These are phyloP conservation scores for Heliconius charithonia DNA, from an alignment of 2,888 invertebrate genomes.

Conservation along the genomic window DNA sequence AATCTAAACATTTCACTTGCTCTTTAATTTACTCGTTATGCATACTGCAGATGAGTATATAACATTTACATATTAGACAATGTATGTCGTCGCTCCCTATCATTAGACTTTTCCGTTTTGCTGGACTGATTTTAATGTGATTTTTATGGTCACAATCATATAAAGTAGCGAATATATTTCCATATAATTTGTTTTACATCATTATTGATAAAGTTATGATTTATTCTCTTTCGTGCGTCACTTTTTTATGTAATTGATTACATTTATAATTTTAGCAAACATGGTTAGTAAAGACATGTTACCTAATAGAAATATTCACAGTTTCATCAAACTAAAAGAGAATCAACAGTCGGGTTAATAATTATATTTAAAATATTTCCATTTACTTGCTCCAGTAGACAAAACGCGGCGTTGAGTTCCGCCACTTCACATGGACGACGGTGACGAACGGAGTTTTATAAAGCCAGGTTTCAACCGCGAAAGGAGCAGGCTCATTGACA, in stretches of 20 bases:
- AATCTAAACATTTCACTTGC: background rate
- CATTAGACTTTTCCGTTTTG: slow-evolving; percentile 6
- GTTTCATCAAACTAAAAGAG: background rate
- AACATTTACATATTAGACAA: slow-evolving; percentile 12
- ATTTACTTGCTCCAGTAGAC: background rate
- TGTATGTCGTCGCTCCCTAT: background rate
- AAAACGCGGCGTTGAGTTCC: background rate
- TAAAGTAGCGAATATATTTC: background rate
- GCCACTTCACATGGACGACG: no score
- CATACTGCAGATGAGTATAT: background rate
- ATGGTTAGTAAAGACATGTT: no score
- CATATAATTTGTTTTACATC: background rate
- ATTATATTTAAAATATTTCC: background rate
- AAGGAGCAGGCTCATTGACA: no score
- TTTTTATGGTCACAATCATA: slow-evolving; percentile 4
- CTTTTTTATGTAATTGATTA: background rate
- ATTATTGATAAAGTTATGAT: background rate
- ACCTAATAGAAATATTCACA: background rate
- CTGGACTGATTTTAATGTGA: slow-evolving; percentile 24
- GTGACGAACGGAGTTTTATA: no score
- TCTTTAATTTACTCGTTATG: background rate
- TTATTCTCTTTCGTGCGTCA: background rate
- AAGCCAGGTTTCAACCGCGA: no score
- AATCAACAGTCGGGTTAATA: background rate
- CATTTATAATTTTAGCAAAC: no score